These are phyloP conservation scores for Thaumatotibia leucotreta DNA, from an alignment of 1,140 invertebrate genomes.

Conservation along the genomic window DNA sequence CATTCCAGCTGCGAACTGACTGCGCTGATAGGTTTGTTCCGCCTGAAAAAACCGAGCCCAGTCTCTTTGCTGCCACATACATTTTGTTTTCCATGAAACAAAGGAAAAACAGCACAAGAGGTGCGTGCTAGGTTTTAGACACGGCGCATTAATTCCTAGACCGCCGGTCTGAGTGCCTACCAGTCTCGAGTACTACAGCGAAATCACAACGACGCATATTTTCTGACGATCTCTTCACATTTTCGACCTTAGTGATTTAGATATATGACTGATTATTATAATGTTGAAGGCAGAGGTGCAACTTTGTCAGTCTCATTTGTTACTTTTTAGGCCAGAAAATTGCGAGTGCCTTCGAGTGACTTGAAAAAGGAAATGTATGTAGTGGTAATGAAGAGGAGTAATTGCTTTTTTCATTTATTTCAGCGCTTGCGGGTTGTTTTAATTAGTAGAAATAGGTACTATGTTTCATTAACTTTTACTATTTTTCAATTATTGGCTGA, in stretches of 20 bases:
- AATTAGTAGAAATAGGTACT: background rate
- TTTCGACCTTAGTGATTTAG: constrained; percentile 17
- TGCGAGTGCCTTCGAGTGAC: constrained; percentile 30
- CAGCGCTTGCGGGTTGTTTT: background rate
- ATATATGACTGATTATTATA: background rate
- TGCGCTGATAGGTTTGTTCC: constrained; percentile 6
- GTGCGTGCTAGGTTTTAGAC: constrained; percentile 59
- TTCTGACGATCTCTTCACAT: background rate
- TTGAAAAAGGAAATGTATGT: constrained; percentile 21
- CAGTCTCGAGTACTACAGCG: constrained; percentile 47
- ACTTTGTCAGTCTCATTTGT: constrained; percentile 28
- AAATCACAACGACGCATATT: constrained; percentile 23
- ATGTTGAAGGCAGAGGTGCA: constrained; percentile 14
- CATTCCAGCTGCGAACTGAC: too few relatives aligned
- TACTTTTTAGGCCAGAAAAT: constrained; percentile 32
- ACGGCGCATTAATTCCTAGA: constrained; percentile 62
- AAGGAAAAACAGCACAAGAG: constrained; percentile 41
- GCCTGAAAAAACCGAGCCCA: constrained; percentile 13
- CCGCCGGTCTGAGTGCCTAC: constrained; percentile 49
- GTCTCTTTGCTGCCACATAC: constrained; percentile 26
- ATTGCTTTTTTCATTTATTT: background rate
- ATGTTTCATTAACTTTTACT: background rate
- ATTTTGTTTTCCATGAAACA: constrained; percentile 34
- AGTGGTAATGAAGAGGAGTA: constrained; percentile 20
- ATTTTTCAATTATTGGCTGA: too few relatives aligned